Base-by-base conservation (phyloP, 2,888 invertebrate species). In the Chymomyza amoena region DNA sequence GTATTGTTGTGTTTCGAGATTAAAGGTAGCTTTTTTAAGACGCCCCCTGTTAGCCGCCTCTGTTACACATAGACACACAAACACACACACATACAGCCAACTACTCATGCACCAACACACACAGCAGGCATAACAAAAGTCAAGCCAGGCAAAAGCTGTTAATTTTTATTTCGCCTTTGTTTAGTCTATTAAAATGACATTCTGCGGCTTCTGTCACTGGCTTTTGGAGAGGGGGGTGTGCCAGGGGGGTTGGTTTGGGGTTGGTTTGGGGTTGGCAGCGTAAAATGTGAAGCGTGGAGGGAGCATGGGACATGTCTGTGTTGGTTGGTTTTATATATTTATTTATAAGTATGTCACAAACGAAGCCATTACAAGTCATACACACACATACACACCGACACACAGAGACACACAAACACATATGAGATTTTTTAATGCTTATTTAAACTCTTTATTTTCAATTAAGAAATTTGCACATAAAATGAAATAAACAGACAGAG, bases 381-480 rank as follows among this genome's bases (percentile, higher is more conserved):
- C 28, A 9, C 2, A 20, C 25, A 7, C 5, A 6, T 15, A 6
- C n/a, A n/a, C n/a, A n/a, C n/a, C n/a, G n/a, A n/a, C n/a, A n/a
- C n/a, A n/a, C 5, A 20, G 5, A 1, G 1, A 4, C 25, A 4
- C 13, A 13, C 13, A 45, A 45, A 45, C 39, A 45, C 13, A 45
- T 45, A 45, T 45, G 13, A 45, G 39, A 15, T 25, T 18, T 69
- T 78, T 76, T 78, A 69, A 79, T 78, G 79, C 76, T 73, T 78
- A 73, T 77, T 76, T 78, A 78, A 78, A 78, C 76, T 78, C 78
- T 78, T 78, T 79, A 78, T 78, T 78, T 78, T 78, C 79, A 78
- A 78, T 78, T 78, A 78, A 78, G 71, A 78, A 78, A 59, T 45
- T 68, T 51, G 20, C 28, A 54, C 63, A 70, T 70, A 72, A 72